These are phyloP conservation scores for Catharus ustulatus DNA, from an alignment of 2,797 vertebrate species.

Conservation along the genomic window DNA sequence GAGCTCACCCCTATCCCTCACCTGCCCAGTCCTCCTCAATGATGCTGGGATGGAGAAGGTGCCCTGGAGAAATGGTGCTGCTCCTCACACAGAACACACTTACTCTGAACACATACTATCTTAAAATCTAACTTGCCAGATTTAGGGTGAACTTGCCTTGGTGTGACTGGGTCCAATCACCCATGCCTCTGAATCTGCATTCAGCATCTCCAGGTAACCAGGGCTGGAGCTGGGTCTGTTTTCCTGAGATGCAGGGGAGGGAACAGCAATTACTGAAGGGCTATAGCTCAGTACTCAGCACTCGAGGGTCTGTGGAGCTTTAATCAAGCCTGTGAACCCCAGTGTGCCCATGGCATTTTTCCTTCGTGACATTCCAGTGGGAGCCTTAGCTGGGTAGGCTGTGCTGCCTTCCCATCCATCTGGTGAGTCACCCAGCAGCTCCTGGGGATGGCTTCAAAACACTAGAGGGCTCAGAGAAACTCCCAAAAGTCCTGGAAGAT, in stretches of 20 bases:
- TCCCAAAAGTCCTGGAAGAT: neutral
- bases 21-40: rapidly evolving
- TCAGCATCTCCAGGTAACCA: neutral
- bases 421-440: neutral
- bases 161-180: neutral
- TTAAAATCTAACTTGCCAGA: neutral
- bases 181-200: rapidly evolving
- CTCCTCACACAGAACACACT: neutral
- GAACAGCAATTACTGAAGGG: neutral
- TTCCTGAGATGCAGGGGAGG: neutral
- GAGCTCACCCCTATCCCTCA: neutral
- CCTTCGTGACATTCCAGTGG: neutral
- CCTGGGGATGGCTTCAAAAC: neutral
- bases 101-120: neutral
- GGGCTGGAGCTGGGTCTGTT: neutral
- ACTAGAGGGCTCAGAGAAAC: neutral
- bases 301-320: neutral
- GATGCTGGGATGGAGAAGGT: neutral
- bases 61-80: neutral
- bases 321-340: neutral
- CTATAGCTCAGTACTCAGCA: neutral
- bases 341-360: neutral
- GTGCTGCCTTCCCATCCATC: rapidly evolving
- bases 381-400: neutral
- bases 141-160: neutral